phyloP scores from a whole-genome alignment of 1,140 invertebrate species.

The Orchesella cincta region DNA sequence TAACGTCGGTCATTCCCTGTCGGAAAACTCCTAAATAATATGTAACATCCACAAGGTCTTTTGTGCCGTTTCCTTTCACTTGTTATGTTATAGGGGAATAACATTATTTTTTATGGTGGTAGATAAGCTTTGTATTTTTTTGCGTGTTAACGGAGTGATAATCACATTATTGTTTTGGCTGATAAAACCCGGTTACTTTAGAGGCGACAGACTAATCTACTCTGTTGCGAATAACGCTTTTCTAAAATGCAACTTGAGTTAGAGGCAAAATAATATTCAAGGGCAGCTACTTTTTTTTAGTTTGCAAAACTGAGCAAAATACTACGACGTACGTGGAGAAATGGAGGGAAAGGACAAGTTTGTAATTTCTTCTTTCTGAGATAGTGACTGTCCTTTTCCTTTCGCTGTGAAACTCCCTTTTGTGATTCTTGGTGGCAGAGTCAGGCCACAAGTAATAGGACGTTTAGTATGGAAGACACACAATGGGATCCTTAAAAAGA shows the following conservation, averaged over 20 bases:
- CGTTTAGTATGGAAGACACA: background rate
- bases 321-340: background rate
- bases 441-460: background rate
- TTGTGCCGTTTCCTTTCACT: background rate
- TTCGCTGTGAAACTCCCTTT: background rate
- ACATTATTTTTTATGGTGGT: background rate
- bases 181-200: background rate
- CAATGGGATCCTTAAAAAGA: background rate
- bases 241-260: background rate
- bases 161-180: background rate
- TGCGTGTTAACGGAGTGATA: background rate
- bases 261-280: background rate
- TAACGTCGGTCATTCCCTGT: background rate
- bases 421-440: background rate
- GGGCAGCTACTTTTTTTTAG: background rate
- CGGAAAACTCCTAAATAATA: background rate
- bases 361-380: background rate
- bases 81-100: background rate
- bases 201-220: background rate
- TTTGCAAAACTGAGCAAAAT: background rate
- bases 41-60: background rate
- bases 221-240: background rate
- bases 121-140: background rate
- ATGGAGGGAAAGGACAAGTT: background rate
- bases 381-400: background rate